A percentile compares a stretch with the other conserved stretches of the same genome.
Evolutionary conservation across 53 echinoderm and acorn worm genomes (phyloP).

Genomic region (Antedon mediterranea): DNA sequence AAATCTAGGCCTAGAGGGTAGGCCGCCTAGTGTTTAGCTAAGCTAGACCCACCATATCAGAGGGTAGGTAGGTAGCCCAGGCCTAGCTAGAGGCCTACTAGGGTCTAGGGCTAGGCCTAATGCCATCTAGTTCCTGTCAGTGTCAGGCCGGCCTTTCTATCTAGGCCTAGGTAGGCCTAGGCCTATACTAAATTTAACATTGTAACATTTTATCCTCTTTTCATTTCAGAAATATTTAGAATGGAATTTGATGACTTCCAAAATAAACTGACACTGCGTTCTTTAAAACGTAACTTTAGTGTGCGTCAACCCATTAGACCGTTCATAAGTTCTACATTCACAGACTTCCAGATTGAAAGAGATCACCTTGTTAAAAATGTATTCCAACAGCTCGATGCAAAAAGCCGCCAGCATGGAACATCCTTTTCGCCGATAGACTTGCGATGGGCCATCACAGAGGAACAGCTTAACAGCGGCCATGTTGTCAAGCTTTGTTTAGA

Average conservation of each 20-base stretch:
- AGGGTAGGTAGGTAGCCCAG: no score
- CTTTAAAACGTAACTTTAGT: constrained; percentile 36
- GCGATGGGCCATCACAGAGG: constrained; percentile 79
- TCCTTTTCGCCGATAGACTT: constrained; percentile 85
- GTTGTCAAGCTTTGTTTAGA: constrained; percentile 80
- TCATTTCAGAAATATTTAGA: no score
- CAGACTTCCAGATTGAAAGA: constrained; percentile 79
- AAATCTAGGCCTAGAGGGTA: no score
- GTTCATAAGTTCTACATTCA: constrained; percentile 86
- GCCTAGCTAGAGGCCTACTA: no score
- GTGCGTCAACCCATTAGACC: constrained; percentile 71
- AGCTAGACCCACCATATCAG: no score
- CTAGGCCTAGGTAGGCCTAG: no score
- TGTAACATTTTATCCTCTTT: no score
- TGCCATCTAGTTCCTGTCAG: no score
- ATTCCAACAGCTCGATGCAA: constrained; percentile 70
- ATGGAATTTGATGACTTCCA: not conserved
- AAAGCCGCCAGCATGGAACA: constrained; percentile 54
- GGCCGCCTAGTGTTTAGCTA: no score
- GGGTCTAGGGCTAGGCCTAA: no score
- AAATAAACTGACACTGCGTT: constrained; percentile 36
- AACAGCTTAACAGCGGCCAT: constrained; percentile 60
- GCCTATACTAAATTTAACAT: no score
- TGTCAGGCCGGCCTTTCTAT: no score
- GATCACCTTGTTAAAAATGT: constrained; percentile 61